Evolutionary conservation across 1,140 invertebrate species (phyloP), one percentile per base, ranked within the genome.

Genomic region (Cydia strobilella): DNA sequence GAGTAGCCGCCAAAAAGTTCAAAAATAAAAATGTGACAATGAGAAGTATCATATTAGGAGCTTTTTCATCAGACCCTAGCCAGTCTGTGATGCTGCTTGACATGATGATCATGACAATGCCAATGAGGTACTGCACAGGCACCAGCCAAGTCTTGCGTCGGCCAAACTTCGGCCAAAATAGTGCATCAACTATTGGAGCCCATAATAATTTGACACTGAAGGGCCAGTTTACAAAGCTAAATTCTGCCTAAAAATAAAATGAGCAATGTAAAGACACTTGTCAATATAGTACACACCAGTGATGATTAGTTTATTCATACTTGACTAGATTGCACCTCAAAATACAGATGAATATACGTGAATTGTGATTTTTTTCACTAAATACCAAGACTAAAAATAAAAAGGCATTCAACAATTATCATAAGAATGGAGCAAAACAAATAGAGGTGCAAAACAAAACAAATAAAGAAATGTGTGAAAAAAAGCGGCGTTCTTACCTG

Each of bases 201-300:
- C 99, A 99, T 62, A 99, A 86, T 31, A 99, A 91, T 93, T 99
- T 99, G 18, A 99, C 93, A 90, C 97, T 98, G 87, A 99, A 99
- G 1, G 99, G 99, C 99, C 99, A 99, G 82, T 96, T 96, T 0
- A 98, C 98, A 87, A 99, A 98, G 93, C 98, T 99, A 89, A 99
- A 99, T 87, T 99, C 95, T n/a, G 99, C 99, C 96, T 99, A 95
- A 75, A 94, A 95, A 85, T 42, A 63, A 79, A 72, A 27, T 75
- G 62, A 20, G 42, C 12, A 39, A 39, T 75, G 25, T 35, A 75
- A 74, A 23, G 10, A 59, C 18, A 59, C 9, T 23, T 59, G n/a
- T 23, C 18, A 20, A 12, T 23, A 23, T 23, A 23, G 20, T 54
- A 54, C n/a, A 35, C 31, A 39, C 7, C 35, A 39, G 35, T 39